Base-by-base conservation (phyloP, 1,140 invertebrate species). In the Sinonovacula constricta region DNA sequence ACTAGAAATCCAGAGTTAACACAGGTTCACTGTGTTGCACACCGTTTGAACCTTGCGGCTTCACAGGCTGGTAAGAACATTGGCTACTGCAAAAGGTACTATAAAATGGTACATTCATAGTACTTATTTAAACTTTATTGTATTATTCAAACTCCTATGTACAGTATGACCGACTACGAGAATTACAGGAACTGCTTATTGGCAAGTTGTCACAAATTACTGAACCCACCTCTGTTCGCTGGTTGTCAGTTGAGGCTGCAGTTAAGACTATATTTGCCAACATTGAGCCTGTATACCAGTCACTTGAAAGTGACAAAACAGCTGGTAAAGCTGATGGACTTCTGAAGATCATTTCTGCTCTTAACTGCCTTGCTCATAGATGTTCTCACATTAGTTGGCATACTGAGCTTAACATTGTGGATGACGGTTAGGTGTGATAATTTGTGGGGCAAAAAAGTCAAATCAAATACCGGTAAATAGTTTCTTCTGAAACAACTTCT, bases 171-270 rank as follows among this genome's bases (percentile, higher is more conserved):
- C 36, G 28, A 65, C n/a, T 65, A 18, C 1, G 62, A 34, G 36
- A 65, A 10, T 28, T 22, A 2, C 33, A 65, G 45, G 3, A 10
- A 10, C 5, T 65, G 0, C 3, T 65, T 5, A 0, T 1, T 36
- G 62, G 62, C 10, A 22, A 2, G 15, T 0, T 24, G 14, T 0
- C 5, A 22, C 62, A 65, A 12, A 28, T 26, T 24, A 14, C 62
- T 22, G 1, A 65, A 22, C 15, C 15, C 7, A 65, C 62, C 14
- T 65, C 62, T 2, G 36, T 65, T 0, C 14, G 62, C 5, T n/a
- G n/a, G 59, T 14, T 62, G 10, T 65, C 62, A 65, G 62, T 65
- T 36, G 62, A 65, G 24, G 26, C 1, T 65, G 62, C 62, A 4
- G 62, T 65, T 10, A 65, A 65, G 45, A 45, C 45, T 3, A 65